phyloP scores from a whole-genome alignment of 2,888 invertebrate species.

The Agrotis exclamationis region DNA sequence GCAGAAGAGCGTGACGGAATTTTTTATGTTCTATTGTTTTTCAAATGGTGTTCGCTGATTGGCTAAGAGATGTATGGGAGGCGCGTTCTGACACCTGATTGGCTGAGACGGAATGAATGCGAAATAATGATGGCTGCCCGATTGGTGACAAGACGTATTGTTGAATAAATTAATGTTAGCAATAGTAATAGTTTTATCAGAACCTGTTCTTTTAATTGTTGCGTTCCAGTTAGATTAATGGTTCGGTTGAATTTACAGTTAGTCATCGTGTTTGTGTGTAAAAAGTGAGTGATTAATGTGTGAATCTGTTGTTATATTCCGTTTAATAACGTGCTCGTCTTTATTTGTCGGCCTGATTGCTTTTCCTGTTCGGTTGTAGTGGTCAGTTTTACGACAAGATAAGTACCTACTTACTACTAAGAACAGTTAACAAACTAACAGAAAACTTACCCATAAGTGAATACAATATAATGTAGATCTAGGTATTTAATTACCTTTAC shows the following conservation, averaged over 20 bases:
- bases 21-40: constrained; percentile 91
- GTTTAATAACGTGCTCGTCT: constrained; percentile 40
- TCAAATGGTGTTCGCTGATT: constrained; percentile 83
- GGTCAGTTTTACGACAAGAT: not conserved
- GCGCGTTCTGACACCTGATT: constrained; percentile 79
- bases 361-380: constrained; percentile 28
- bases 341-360: constrained; percentile 29
- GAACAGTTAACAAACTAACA: not conserved
- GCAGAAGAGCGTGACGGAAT: constrained; percentile 85
- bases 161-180: constrained; percentile 85
- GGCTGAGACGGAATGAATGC: constrained; percentile 83
- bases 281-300: constrained; percentile 58
- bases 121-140: constrained; percentile 87
- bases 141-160: constrained; percentile 85
- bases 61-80: constrained; percentile 81
- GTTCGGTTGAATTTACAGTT: constrained; percentile 62
- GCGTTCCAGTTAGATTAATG: constrained; percentile 60
- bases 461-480: not conserved
- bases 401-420: not conserved
- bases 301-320: constrained; percentile 39
- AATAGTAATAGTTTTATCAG: constrained; percentile 68
- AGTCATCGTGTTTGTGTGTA: constrained; percentile 41
- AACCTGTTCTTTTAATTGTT: constrained; percentile 74
- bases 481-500: not conserved
- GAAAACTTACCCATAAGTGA: not conserved